Base-by-base conservation (phyloP, 1,140 invertebrate species). In the Triops longicaudatus region DNA sequence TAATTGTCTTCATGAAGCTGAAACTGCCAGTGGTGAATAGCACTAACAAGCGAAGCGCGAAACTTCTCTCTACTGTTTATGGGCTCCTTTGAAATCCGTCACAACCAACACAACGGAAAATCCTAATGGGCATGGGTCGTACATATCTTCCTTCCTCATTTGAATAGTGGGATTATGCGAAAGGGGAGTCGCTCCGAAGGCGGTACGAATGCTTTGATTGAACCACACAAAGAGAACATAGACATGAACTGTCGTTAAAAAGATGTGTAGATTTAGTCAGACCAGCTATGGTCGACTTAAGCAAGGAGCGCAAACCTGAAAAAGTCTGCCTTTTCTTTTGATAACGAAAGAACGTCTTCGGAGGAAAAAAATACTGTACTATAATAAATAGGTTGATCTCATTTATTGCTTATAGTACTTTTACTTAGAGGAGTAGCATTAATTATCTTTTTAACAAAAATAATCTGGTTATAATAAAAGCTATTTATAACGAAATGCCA, bases 1-100 rank as follows among this genome's bases (percentile, higher is more conserved):
- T 63, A 63, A 63, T 63, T 63, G 50, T 63, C 50, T 63, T 63
- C 17, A 63, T 63, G 50, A 63, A 63, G 50, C 50, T 22, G 50
- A 63, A 63, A 63, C 50, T 63, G 50, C 50, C 50, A 63, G 22
- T 63, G 50, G 50, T 63, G 50, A 63, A 63, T 63, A 14, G 17
- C 50, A 63, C 3, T 63, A 22, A 63, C 50, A 63, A 63, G 50
- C 17, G 22, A 63, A 63, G 22, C 22, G 50, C 50, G 50, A 63
- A 63, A 63, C n/a, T 63, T 63, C 17, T 63, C 50, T 63, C 17
- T 63, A 17, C 50, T 63, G 50, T 63, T 63, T 63, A 63, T 63
- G 50, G 50, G 17, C 50, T 63, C 14, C 22, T 63, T 22, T 22
- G 50, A 63, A 63, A 22, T n/a, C 50, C 50, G 50, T 63, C 22